A percentile compares a stretch with the other conserved stretches of the same genome.
Evolutionary conservation across 2,888 invertebrate genomes (phyloP).

Genomic region (Aromia moschata): DNA sequence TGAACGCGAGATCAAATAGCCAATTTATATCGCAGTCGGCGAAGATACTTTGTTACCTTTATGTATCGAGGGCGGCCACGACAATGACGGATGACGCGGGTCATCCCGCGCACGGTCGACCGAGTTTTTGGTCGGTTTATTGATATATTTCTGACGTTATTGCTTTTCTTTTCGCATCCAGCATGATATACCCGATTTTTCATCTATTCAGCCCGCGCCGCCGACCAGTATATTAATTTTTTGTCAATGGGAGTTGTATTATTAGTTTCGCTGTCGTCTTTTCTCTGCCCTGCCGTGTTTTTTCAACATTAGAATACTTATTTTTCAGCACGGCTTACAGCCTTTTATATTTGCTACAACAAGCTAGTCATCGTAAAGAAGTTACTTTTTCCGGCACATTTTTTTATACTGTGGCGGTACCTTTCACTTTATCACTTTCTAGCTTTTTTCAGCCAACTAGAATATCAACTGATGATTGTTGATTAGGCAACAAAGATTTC

Average conservation of each 20-base stretch:
- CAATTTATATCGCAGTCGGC: slow-evolving; percentile 52
- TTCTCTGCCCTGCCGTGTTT: neutral
- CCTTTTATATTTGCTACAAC: too few species aligned
- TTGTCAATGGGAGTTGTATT: slow-evolving; percentile 23
- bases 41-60: slow-evolving; percentile 54
- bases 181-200: slow-evolving; percentile 41
- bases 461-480: too few species aligned
- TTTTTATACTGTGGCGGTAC: neutral
- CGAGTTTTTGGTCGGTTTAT: slow-evolving; percentile 48
- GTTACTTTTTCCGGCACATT: too few species aligned
- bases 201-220: slow-evolving; percentile 38
- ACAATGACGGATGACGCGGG: slow-evolving; percentile 53
- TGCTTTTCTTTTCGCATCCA: slow-evolving; percentile 47
- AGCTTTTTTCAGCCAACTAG: too few species aligned
- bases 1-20: slow-evolving; percentile 54
- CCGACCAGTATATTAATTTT: slow-evolving; percentile 37
- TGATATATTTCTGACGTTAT: slow-evolving; percentile 50
- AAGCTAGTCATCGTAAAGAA: too few species aligned
- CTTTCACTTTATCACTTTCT: too few species aligned
- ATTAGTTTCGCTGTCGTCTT: slow-evolving; percentile 16
- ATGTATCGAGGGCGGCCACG: slow-evolving; percentile 50
- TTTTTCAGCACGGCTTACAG: slow-evolving; percentile 8
- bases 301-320: slow-evolving; percentile 4
- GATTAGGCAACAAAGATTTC: too few species aligned
- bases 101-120: slow-evolving; percentile 45